A percentile compares a stretch with the other conserved stretches of the same genome.
Conservation (phyloP, 23 tunicate genomes). For the Corella eumyota region DNA sequence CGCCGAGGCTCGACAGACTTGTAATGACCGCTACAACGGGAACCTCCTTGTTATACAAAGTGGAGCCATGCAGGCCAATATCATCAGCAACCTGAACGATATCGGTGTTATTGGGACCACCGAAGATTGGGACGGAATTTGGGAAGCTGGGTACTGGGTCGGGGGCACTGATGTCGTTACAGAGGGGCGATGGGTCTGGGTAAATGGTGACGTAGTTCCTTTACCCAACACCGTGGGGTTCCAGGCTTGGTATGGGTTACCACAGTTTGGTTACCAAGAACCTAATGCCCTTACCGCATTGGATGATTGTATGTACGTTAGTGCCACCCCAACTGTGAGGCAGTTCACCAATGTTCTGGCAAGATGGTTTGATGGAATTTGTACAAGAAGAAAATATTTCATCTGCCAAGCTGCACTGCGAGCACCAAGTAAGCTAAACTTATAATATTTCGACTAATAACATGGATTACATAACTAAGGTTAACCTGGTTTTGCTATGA, state of each 20-base stretch:
- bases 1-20: slow-evolving; percentile 9
- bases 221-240: slow-evolving; percentile 4
- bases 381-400: slow-evolving; percentile 16
- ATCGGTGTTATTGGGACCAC: slow-evolving; percentile 14
- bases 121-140: slow-evolving; percentile 7
- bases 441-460: no score
- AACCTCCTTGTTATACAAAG: slow-evolving; percentile 17
- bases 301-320: slow-evolving; percentile 26
- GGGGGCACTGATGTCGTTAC: slow-evolving; percentile 23
- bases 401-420: slow-evolving; percentile 15
- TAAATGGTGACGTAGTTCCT: slow-evolving; percentile 6
- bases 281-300: slow-evolving; percentile 7
- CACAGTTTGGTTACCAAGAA: slow-evolving; percentile 2
- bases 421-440: no score
- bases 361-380: slow-evolving; percentile 24
- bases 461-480: no score
- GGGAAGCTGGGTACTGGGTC: slow-evolving; percentile 42
- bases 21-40: background rate
- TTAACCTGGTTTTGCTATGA: no score
- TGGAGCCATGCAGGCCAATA: slow-evolving; percentile 8
- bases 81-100: background rate
- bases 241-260: slow-evolving; percentile 29
- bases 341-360: slow-evolving; percentile 7
- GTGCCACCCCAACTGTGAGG: slow-evolving; percentile 1
- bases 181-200: slow-evolving; percentile 34